Base-by-base conservation (phyloP, 2,888 invertebrate species). In the Cerastis leucographa region DNA sequence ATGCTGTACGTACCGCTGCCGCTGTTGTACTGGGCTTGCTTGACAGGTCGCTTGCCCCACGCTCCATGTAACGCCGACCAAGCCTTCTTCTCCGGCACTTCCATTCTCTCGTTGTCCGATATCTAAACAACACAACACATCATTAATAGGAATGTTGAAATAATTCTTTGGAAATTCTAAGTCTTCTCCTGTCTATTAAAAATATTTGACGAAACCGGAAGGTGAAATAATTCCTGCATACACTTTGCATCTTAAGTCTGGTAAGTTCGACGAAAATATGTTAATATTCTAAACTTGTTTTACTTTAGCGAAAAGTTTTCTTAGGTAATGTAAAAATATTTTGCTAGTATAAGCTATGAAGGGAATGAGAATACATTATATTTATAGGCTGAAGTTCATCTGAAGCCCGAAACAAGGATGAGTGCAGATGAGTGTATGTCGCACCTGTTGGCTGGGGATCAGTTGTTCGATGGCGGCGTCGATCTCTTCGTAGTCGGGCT, bases 51-150 rank as follows among this genome's bases (percentile, higher is more conserved):
- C 94, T 98, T 98, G 89, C 98, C 98, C 98, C 98, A 98, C 29
- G 97, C 97, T n/a, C 97, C 97, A 91, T 97, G 97, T 91, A 98
- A 97, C 65, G 97, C 97, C 72, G 97, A 97, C 98, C 98, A 98
- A 69, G 97, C 97, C 77, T 97, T 96, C 93, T 98, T 98, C 86
- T 97, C 96, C 0, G 95, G 95, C 0, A 91, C 85, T 29, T 95
- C 95, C 81, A 94, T 87, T 68, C 88, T 89, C 61, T 93, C 93
- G 80, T 76, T 91, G 46, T 92, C 90, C 66, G 81, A 71, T 49
- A 85, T 40, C 85, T 84, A 29, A 35, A 51, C 65, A 19, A 42
- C 19, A 75, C n/a, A 71, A 61, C 69, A 61, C 19, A 19, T 49
- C 11, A 59, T 61, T 17, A 14, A 56, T 56, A 25, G 25, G 2